Base-by-base conservation (phyloP, 92 coral and sea anemone species). In the Hydrozoanthus gracilis region DNA sequence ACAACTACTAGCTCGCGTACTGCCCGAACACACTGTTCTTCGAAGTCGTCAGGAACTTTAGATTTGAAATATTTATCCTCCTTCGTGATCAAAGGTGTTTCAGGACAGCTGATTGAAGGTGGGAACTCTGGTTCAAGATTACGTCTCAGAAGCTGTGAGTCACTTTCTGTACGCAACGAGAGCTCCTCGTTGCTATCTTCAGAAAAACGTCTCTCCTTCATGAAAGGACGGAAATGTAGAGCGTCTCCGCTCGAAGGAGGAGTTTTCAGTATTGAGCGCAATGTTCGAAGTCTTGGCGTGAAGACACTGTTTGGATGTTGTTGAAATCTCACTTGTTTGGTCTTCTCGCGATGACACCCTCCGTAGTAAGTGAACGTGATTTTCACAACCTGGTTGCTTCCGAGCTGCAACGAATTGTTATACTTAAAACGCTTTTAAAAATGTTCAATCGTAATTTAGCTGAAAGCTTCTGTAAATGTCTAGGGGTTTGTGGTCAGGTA, bases 291-390 rank as follows among this genome's bases (percentile, higher is more conserved):
- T 48, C 91, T 93, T 48, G 93, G 92, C 12, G 92, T 90, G 66
- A 76, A 90, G 39, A 92, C 93, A 18, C 90, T 92, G 82, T 86
- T 88, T 18, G 95, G 98, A 20, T 71, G 39, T 67, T 83, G 6
- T 45, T 88, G 83, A 52, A 92, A 94, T 7, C 84, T 20, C 15
- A 94, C 98, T 77, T 51, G 88, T 78, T 93, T 93, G 76, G 89
- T 76, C 7, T 61, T 27, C 86, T 84, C 89, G 39, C 87, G 82
- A 44, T 93, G 92, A 7, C 60, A 58, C 56, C 93, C 98, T 62
- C 98, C 98, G 44, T 94, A 94, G 64, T 86, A 94, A 10, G 95
- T 87, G 58, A 90, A 92, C 12, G 92, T 77, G 39, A 91, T 90
- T 73, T 79, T 84, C 51, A 92, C 95, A 15, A 88, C 91, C 17